These are phyloP conservation scores for Amazona finschi DNA, from an alignment of 2,797 vertebrate species.

Conservation along the genomic window DNA sequence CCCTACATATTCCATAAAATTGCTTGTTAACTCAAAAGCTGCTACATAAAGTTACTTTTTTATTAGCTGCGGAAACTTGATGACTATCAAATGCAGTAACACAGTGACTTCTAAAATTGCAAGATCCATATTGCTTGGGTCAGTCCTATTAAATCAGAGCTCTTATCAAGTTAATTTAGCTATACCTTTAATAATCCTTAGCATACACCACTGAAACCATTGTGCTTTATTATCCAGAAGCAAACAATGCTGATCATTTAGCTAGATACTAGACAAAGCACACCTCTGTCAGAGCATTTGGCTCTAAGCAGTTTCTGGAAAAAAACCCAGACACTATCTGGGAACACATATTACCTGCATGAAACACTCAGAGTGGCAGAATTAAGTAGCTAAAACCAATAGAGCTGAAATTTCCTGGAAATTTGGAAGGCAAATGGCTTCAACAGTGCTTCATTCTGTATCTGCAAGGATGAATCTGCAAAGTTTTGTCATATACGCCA, in stretches of 20 bases:
- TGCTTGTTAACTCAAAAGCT: background rate
- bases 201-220: background rate
- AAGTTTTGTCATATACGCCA: background rate
- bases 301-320: background rate
- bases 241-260: background rate
- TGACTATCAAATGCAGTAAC: background rate
- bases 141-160: background rate
- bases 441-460: conserved; percentile 8
- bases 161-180: background rate
- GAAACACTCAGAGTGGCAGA: background rate
- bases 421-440: background rate
- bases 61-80: background rate
- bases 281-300: background rate
- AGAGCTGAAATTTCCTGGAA: conserved; percentile 9
- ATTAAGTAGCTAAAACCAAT: background rate
- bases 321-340: background rate
- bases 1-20: background rate
- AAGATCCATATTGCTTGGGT: background rate
- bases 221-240: background rate
- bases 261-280: background rate
- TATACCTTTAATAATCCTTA: background rate
- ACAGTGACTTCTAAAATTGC: background rate
- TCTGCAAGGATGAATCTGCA: background rate
- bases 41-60: background rate
- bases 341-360: background rate